A percentile compares a stretch with the other conserved stretches of the same genome.
Conservation (phyloP, 2,113 vertebrate genomes). For the Eurystomus gularis region DNA sequence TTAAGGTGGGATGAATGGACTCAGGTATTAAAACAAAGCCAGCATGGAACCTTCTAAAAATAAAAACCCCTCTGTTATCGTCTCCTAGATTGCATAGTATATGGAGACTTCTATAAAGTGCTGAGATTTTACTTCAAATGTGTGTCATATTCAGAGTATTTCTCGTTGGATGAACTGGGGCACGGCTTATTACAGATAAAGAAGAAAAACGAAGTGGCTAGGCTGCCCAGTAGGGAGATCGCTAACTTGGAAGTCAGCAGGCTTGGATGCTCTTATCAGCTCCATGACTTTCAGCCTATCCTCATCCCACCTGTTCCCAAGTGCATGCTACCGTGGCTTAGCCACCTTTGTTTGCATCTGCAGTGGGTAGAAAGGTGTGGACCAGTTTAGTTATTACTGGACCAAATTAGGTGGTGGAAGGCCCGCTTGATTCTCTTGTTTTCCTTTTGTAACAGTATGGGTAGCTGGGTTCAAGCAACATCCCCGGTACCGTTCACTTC, state of each 20-base stretch:
- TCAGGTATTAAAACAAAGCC: slow-evolving; percentile 41
- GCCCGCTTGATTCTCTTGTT: background rate
- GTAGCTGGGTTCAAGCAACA: background rate
- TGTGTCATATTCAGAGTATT: background rate
- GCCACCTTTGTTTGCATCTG: accelerated
- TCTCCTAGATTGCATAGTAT: background rate
- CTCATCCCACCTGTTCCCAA: background rate
- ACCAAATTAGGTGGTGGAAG: background rate
- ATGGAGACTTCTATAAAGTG: background rate
- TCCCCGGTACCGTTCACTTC: background rate
- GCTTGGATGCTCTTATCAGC: background rate
- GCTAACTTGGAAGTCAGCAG: background rate
- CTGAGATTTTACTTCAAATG: slow-evolving; percentile 24
- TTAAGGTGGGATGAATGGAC: slow-evolving; percentile 11
- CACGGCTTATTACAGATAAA: slow-evolving; percentile 7
- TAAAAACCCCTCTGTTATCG: background rate
- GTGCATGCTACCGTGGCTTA: background rate
- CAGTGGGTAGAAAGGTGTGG: background rate
- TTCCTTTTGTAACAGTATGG: background rate
- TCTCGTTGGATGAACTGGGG: background rate
- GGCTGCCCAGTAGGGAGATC: background rate
- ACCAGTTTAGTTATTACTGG: background rate
- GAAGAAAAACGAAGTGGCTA: background rate
- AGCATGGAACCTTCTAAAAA: background rate
- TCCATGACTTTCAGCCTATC: background rate